These are phyloP conservation scores for Drosophila setosimentum DNA, from an alignment of 2,888 invertebrate species.

Conservation along the genomic window DNA sequence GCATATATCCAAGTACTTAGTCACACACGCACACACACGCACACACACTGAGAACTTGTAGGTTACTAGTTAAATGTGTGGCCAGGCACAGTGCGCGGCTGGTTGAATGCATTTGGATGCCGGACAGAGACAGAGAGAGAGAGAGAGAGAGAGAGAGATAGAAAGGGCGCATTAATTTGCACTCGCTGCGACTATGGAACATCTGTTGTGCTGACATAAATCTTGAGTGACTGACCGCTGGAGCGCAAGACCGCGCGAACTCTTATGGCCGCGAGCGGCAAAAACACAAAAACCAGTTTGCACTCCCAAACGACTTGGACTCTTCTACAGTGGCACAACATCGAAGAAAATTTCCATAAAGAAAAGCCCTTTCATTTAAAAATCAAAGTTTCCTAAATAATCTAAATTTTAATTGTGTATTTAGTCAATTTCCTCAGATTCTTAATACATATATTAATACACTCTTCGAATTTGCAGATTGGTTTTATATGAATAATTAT, in stretches of 20 bases:
- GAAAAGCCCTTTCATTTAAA: neutral
- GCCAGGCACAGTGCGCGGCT: constrained; percentile 10
- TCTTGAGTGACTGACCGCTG: constrained; percentile 82
- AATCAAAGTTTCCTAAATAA: neutral
- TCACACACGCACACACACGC: constrained; percentile 30
- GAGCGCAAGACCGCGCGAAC: constrained; percentile 79
- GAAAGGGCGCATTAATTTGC: constrained; percentile 61
- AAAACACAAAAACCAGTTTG: constrained; percentile 42
- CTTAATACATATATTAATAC: neutral
- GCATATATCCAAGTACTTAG: constrained; percentile 75
- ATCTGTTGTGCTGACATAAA: constrained; percentile 82
- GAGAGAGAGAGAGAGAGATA: neutral
- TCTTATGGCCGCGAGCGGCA: constrained; percentile 59
- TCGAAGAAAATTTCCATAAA: too few species aligned
- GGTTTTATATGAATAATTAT: neutral
- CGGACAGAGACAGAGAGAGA: neutral
- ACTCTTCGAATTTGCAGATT: neutral
- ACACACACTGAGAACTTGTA: constrained; percentile 53
- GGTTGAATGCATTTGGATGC: constrained; percentile 28
- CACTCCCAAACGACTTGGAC: constrained; percentile 4
- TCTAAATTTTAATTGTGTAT: neutral
- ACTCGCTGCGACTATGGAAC: constrained; percentile 60
- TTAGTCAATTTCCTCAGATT: neutral
- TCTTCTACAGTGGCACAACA: constrained; percentile 40
- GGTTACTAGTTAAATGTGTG: constrained; percentile 72